Evolutionary conservation across 2,888 invertebrate species (phyloP), one percentile per base, ranked within the genome.

Genomic region (Melanchra persicariae): DNA sequence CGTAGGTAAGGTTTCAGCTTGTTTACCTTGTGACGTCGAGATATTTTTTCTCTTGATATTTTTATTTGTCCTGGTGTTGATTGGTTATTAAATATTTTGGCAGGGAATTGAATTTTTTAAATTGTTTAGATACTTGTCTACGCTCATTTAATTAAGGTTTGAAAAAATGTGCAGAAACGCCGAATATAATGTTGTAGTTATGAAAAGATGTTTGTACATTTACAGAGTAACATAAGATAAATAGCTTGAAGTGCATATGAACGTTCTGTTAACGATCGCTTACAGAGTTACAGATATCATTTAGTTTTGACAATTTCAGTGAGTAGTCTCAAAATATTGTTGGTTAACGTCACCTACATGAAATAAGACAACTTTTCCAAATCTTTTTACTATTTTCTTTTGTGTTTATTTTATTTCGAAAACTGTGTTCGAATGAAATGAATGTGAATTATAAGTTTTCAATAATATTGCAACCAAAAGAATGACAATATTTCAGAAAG

Each of bases 1-100:
- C 87, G 86, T 90, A 89, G 91, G 89, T 93, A 91, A 91, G 87
- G 88, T 91, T 91, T 90, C 89, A 85, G 76, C 85, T 90, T 93
- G 90, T 93, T 92, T 93, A 92, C 92, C 91, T 91, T 87, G 80
- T 78, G 77, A 85, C 65, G 81, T 74, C 67, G 67, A 68, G 58
- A 60, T 7, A 65, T 73, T 85, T 85, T 80, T 81, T 76, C 63
- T 76, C 54, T 74, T 64, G 51, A 54, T 52, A 71, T 77, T 77
- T 82, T 73, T 76, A 76, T 84, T 85, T 84, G 79, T 73, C 67
- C 47, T 65, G 58, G 77, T 78, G 82, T 83, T 75, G 63, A 77
- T 79, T 78, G 73, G 65, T 79, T 74, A 71, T 54, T 19, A 70
- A 82, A 81, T 70, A 64, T 74, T 70, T 58, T 60, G 30, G 3